Evolutionary conservation across 64 coral and sea anemone species (phyloP).

Genomic region (Platygyra sinensis): DNA sequence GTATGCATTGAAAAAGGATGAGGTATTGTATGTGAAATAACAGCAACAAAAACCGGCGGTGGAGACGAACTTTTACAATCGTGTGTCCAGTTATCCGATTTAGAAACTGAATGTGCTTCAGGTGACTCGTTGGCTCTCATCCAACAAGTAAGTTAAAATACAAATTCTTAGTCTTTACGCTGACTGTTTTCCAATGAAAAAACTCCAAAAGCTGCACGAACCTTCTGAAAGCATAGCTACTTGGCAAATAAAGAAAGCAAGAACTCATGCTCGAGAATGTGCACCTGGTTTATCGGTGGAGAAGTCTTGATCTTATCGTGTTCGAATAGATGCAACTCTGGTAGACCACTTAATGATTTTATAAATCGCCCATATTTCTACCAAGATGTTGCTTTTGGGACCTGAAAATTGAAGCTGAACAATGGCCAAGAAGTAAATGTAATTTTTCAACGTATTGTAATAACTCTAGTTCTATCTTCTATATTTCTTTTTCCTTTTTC

Average conservation of each 20-base stretch:
- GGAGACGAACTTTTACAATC: too few species aligned
- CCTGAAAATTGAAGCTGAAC: constrained; percentile 30
- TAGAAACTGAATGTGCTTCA: too few species aligned
- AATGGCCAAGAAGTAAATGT: constrained; percentile 57
- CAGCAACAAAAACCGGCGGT: too few species aligned
- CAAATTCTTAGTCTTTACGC: constrained; percentile 69
- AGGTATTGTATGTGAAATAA: too few species aligned
- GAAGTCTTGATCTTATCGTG: too few species aligned
- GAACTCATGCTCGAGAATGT: constrained; percentile 52
- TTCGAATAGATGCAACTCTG: too few species aligned
- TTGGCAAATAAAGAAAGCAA: constrained; percentile 64
- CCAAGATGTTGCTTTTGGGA: constrained; percentile 70
- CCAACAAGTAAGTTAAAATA: constrained; percentile 27
- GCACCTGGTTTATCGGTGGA: constrained; percentile 41
- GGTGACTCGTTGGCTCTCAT: constrained; percentile 27
- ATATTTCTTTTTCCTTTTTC: too few species aligned
- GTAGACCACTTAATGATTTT: too few species aligned
- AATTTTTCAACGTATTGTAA: too few species aligned
- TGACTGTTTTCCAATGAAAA: constrained; percentile 20
- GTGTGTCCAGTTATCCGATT: too few species aligned
- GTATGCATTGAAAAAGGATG: too few species aligned
- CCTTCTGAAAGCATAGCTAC: constrained; percentile 28
- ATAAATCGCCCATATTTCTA: constrained; percentile 15
- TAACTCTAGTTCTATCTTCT: too few species aligned
- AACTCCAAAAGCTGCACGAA: constrained; percentile 59